These are phyloP conservation scores for Sarcophaga peregrina DNA, from an alignment of 1,140 invertebrate genomes.

Conservation along the genomic window DNA sequence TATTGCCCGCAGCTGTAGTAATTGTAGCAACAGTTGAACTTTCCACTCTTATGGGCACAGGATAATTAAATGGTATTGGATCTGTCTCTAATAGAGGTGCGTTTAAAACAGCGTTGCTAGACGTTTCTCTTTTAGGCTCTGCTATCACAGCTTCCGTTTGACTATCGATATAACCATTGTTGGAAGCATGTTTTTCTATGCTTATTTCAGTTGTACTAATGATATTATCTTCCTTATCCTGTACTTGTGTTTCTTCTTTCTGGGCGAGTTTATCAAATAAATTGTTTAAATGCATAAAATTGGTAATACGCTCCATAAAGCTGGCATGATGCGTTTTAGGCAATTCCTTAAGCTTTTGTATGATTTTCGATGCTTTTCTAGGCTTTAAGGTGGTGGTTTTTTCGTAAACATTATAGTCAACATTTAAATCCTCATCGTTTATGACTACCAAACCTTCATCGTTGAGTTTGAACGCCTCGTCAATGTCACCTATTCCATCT, in stretches of 20 bases:
- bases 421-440: constrained; percentile 8
- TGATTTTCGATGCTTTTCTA: constrained; percentile 33
- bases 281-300: constrained; percentile 36
- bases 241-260: neutral
- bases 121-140: neutral
- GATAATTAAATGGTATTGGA: constrained; percentile 59
- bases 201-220: neutral
- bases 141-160: neutral
- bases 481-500: neutral
- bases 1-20: neutral
- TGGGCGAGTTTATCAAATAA: neutral
- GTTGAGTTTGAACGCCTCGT: neutral
- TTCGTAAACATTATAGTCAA: neutral
- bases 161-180: neutral
- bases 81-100: constrained; percentile 49
- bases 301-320: constrained; percentile 26
- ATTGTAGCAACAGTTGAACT: neutral
- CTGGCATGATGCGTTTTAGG: neutral
- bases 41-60: constrained; percentile 52
- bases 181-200: neutral
- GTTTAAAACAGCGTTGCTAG: neutral
- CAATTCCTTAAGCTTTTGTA: constrained; percentile 18
- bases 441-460: constrained; percentile 28
- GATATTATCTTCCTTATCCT: neutral
- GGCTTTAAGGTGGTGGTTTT: neutral